Conservation (phyloP, 2,113 vertebrate species). For the Carettochelys insculpta region DNA sequence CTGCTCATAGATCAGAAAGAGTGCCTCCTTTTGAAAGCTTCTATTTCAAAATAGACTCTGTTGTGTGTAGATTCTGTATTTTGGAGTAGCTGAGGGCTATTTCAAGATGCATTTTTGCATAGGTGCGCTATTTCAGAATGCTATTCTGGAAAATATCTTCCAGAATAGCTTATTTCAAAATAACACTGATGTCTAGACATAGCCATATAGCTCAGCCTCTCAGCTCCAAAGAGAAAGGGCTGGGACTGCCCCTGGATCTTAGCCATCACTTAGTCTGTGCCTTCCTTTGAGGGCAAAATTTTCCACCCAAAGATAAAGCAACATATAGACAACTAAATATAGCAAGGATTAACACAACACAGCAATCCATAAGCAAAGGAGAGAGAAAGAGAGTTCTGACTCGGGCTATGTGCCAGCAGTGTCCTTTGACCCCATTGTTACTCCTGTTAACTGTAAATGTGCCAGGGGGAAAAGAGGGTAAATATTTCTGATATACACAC, state of each 20-base stretch:
- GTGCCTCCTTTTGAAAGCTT: too few relatives aligned
- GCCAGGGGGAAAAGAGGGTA: neutral
- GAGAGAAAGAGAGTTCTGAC: neutral
- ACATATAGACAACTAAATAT: rapidly evolving
- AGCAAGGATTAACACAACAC: neutral
- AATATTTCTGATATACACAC: neutral
- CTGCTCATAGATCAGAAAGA: too few relatives aligned
- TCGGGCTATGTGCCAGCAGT: neutral
- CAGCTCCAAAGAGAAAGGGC: neutral
- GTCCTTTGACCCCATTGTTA: neutral
- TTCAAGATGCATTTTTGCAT: too few relatives aligned
- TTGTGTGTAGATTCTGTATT: too few relatives aligned
- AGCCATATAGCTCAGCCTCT: rapidly evolving
- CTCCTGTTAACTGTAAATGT: neutral
- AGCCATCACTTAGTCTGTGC: neutral
- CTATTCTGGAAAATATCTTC: too few relatives aligned
- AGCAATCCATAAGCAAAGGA: neutral
- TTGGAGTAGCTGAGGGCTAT: too few relatives aligned
- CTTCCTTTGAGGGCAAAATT: neutral
- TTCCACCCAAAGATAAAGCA: neutral
- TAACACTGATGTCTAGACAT: too few relatives aligned
- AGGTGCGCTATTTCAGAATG: too few relatives aligned
- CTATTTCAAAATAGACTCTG: too few relatives aligned
- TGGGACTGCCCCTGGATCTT: rapidly evolving
- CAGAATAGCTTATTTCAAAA: too few relatives aligned